phyloP scores from a whole-genome alignment of 2,888 invertebrate species.

The Adineta ricciae region DNA sequence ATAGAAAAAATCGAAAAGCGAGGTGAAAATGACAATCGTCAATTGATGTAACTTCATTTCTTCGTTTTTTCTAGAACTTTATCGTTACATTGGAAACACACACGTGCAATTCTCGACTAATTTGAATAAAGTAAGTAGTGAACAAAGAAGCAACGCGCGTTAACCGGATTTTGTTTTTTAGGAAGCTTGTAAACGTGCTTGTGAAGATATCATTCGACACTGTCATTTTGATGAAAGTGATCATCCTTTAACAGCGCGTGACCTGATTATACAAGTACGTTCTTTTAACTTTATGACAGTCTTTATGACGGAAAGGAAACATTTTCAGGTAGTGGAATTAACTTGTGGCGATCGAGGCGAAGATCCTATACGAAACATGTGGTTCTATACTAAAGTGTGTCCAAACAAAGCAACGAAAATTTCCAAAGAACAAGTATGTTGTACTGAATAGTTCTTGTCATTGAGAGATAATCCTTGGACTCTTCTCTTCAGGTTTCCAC shows the following conservation, averaged over 20 bases:
- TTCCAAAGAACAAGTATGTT: neutral
- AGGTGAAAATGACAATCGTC: neutral
- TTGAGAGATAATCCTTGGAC: neutral
- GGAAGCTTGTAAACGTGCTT: neutral
- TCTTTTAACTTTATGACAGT: no score
- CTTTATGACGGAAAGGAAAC: no score
- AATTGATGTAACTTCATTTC: no score
- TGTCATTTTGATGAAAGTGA: neutral
- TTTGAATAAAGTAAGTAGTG: neutral
- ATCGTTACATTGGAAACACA: neutral
- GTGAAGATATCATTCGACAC: neutral
- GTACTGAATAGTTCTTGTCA: neutral
- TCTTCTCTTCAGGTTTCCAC: neutral
- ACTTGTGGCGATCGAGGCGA: neutral
- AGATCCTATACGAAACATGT: neutral
- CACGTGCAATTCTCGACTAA: neutral
- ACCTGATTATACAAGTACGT: neutral
- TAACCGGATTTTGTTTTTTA: neutral
- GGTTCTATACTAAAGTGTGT: neutral
- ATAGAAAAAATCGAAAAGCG: neutral
- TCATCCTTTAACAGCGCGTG: neutral
- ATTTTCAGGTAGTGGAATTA: slow-evolving; percentile 13
- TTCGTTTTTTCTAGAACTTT: neutral
- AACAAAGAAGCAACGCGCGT: neutral
- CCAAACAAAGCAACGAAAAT: neutral